These are phyloP conservation scores for Todiramphus saurophagus DNA, from an alignment of 2,113 vertebrate species.

Conservation along the genomic window DNA sequence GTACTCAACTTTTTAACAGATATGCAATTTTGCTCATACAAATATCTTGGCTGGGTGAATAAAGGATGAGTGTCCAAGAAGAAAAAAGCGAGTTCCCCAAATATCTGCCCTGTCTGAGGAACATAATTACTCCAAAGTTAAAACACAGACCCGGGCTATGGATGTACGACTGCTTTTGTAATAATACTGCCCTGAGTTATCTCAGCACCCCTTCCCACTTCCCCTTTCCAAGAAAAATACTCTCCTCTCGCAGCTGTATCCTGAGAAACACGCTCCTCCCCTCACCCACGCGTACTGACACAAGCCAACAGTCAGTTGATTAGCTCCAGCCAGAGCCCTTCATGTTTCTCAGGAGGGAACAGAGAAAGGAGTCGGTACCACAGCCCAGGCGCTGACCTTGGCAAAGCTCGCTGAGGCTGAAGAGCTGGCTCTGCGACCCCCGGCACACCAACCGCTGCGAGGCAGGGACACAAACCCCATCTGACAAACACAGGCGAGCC, in stretches of 20 bases:
- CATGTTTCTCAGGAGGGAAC: background rate
- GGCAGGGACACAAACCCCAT: background rate
- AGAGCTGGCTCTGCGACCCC: background rate
- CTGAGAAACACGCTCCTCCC: background rate
- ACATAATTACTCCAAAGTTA: background rate
- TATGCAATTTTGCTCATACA: background rate
- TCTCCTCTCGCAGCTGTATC: background rate
- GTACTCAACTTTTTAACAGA: background rate
- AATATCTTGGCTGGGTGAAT: background rate
- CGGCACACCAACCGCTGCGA: background rate
- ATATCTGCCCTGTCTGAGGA: background rate
- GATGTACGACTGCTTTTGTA: accelerated
- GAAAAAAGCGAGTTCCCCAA: background rate
- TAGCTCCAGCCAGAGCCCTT: background rate
- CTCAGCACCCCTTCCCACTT: background rate
- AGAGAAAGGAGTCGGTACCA: background rate
- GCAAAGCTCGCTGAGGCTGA: background rate
- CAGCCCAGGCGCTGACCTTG: background rate
- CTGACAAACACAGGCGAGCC: background rate
- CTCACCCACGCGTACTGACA: accelerated
- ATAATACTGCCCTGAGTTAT: background rate
- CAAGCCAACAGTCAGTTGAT: background rate
- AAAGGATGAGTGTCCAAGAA: background rate
- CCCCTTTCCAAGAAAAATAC: background rate
- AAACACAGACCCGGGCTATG: background rate